A percentile compares a stretch with the other conserved stretches of the same genome.
These are phyloP conservation scores for Trichopria drosophilae DNA, from an alignment of 2,888 invertebrate genomes.

Conservation along the genomic window DNA sequence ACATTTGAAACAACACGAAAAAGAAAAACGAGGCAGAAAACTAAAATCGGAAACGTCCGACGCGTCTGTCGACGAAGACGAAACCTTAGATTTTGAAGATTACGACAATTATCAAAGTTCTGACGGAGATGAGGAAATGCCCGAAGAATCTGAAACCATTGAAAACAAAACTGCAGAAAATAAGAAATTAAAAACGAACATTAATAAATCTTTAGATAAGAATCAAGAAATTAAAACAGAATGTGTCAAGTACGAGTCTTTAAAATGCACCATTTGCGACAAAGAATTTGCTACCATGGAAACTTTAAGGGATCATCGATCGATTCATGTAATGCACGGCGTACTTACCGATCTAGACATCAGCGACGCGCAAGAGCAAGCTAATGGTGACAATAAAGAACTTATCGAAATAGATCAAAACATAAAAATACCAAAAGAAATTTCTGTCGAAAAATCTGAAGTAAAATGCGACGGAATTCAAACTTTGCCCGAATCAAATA, in stretches of 20 bases:
- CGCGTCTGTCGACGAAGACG: conserved; percentile 44
- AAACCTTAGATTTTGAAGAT: conserved; percentile 36
- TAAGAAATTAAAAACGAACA: conserved; percentile 38
- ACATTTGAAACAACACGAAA: conserved; percentile 53
- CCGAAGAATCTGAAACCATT: conserved; percentile 18
- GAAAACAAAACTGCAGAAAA: conserved; percentile 8
- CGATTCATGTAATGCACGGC: conserved; percentile 50
- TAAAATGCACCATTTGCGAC: conserved; percentile 49
- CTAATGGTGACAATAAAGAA: conserved; percentile 1
- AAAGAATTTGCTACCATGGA: conserved; percentile 46
- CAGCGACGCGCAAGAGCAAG: conserved; percentile 36
- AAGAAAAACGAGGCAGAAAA: conserved; percentile 40
- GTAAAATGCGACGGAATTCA: conserved; percentile 8
- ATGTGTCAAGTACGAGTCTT: conserved; percentile 33
- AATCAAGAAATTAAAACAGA: conserved; percentile 44
- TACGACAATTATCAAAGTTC: conserved; percentile 38
- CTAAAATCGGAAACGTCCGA: conserved; percentile 40
- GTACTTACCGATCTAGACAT: conserved; percentile 48
- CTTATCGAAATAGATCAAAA: neutral
- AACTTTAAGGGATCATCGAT: conserved; percentile 46
- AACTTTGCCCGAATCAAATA: conserved; percentile 27
- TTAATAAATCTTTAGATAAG: conserved; percentile 38
- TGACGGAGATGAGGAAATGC: conserved; percentile 30
- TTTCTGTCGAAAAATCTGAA: conserved; percentile 2
- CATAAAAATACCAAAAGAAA: neutral